phyloP scores from a whole-genome alignment of 2,113 vertebrate genomes.

The Orthochromis malagaraziensis region DNA sequence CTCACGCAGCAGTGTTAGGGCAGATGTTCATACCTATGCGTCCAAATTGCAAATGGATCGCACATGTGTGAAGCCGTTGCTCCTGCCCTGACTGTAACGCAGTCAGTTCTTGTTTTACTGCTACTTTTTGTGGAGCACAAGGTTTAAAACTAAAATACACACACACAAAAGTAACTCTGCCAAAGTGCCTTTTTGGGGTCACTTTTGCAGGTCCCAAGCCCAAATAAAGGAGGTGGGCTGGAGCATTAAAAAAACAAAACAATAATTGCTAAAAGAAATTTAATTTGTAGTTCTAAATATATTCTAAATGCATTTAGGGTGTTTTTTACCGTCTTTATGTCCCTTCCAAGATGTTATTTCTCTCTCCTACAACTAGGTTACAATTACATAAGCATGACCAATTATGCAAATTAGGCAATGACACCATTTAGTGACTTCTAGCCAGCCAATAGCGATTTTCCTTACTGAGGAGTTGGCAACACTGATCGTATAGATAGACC shows the following conservation, averaged over 20 bases:
- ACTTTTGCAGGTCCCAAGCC: background rate
- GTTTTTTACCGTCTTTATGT: fast-evolving
- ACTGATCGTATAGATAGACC: background rate
- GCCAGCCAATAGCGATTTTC: background rate
- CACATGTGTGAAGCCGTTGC: background rate
- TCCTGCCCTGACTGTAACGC: fast-evolving
- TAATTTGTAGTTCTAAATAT: background rate
- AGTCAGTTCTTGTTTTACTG: background rate
- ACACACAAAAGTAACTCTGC: fast-evolving
- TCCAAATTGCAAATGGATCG: background rate
- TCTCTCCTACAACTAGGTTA: background rate
- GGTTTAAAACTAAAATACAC: background rate
- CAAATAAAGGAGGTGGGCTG: background rate
- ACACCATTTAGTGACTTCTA: background rate
- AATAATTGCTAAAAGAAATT: background rate
- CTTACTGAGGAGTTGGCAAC: background rate
- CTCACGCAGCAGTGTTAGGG: background rate
- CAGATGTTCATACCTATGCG: background rate
- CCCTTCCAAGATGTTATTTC: background rate
- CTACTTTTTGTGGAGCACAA: background rate
- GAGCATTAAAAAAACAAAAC: fast-evolving
- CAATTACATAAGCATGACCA: background rate
- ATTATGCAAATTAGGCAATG: background rate
- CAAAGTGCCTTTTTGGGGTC: fast-evolving
- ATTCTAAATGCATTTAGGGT: background rate